A percentile compares a stretch with the other conserved stretches of the same genome.
Conservation (phyloP, 2,888 invertebrate genomes). For the Pristionchus exspectatus region DNA sequence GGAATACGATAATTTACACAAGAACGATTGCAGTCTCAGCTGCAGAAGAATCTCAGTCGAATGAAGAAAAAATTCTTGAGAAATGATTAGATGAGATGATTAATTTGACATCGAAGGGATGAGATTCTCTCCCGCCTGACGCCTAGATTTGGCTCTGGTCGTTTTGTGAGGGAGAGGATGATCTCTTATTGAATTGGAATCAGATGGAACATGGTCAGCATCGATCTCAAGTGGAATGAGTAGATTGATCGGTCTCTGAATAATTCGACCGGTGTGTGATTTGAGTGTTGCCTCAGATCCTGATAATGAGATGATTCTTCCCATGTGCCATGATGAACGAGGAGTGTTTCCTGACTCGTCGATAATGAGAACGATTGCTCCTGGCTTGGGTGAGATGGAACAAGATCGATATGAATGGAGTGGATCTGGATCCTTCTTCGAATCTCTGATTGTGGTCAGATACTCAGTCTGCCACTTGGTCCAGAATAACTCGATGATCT, state of each 20-base stretch:
- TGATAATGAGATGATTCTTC: neutral
- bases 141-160: neutral
- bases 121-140: slow-evolving; percentile 11
- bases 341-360: neutral
- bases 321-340: neutral
- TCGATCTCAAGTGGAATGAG: neutral
- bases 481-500: neutral
- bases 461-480: neutral
- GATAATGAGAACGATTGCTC: neutral
- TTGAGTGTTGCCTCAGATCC: neutral
- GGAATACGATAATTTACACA: neutral
- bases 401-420: neutral
- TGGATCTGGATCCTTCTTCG: neutral
- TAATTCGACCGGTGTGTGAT: neutral
- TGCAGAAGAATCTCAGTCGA: neutral
- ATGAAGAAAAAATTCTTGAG: neutral
- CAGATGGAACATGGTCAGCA: neutral
- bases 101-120: neutral
- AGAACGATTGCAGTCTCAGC: neutral
- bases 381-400: neutral
- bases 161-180: neutral
- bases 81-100: neutral
- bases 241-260: neutral
- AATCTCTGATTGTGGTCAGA: neutral
- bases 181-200: neutral